Base-by-base conservation (phyloP, 2,888 invertebrate genomes). In the Hemaris fuciformis region DNA sequence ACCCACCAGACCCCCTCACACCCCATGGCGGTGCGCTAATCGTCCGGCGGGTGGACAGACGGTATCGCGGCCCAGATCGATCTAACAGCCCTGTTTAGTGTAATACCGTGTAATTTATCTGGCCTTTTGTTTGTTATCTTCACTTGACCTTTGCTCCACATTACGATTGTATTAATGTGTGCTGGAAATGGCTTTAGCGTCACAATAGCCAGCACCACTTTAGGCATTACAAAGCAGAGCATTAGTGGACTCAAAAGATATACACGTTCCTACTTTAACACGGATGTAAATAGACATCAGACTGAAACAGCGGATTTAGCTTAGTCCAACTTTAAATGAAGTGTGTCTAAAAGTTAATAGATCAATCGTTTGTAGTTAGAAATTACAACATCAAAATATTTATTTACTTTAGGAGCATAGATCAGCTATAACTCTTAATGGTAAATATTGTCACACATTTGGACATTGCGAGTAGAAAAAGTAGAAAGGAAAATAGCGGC, bases 1-100 rank as follows among this genome's bases (percentile, higher is more conserved):
- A n/a, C n/a, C n/a, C n/a, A n/a, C n/a, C n/a, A n/a, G n/a, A n/a
- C 38, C 53, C 31, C 25, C 0, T 10, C 31, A 18, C 53, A 1
- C 8, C 23, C 23, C 22, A 1, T 0, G 43, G 10, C n/a, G 25
- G n/a, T 46, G 13, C 46, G 15, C 27, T 31, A 31, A 53, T 53
- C 53, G 53, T 53, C 31, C 31, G 27, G 18, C 18, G 27, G 25
- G 53, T 53, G 53, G 53, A 53, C 53, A 53, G 27, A 10, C 53
- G 1, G 53, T 53, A 53, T 53, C 53, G 27, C 31, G 18, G 18
- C 10, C 31, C 53, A 31, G 53, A 53, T 53, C 53, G 53, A 53
- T 53, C 53, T 31, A 53, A 53, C 53, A 31, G 53, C 53, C 45
- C 53, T 53, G 53, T 53, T 53, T 53, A 53, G 53, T 31, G 53